These are phyloP conservation scores for Pachyuromys duprasi DNA, from an alignment of 2,797 vertebrate genomes.

Conservation along the genomic window DNA sequence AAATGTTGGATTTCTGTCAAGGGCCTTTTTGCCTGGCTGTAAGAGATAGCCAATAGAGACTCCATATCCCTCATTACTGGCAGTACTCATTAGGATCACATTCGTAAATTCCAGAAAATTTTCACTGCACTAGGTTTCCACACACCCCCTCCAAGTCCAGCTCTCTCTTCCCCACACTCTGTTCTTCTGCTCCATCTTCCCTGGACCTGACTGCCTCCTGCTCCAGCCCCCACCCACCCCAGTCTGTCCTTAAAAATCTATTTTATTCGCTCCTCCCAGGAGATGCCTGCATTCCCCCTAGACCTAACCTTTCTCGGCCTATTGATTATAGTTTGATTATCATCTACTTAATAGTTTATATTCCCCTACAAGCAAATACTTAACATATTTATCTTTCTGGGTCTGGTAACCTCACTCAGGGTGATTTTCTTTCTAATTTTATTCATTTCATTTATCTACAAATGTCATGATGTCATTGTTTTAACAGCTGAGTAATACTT, in stretches of 20 bases:
- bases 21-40: background rate
- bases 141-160: too few species aligned
- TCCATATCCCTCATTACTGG: background rate
- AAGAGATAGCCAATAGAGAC: background rate
- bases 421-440: background rate
- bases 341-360: background rate
- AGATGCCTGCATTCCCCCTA: background rate
- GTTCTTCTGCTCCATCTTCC: background rate
- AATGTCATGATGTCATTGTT: background rate
- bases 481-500: background rate
- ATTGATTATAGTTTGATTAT: background rate
- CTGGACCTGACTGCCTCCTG: background rate
- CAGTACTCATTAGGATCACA: background rate
- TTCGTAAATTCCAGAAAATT: background rate
- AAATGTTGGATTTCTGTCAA: background rate
- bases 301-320: background rate
- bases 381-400: background rate
- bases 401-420: background rate
- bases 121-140: too few species aligned
- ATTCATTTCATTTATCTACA: background rate
- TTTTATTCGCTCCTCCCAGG: background rate
- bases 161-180: background rate
- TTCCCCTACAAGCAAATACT: background rate
- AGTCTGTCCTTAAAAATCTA: background rate
- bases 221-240: background rate